Conservation (phyloP, 2,888 invertebrate species). For the Steromphala cineraria region DNA sequence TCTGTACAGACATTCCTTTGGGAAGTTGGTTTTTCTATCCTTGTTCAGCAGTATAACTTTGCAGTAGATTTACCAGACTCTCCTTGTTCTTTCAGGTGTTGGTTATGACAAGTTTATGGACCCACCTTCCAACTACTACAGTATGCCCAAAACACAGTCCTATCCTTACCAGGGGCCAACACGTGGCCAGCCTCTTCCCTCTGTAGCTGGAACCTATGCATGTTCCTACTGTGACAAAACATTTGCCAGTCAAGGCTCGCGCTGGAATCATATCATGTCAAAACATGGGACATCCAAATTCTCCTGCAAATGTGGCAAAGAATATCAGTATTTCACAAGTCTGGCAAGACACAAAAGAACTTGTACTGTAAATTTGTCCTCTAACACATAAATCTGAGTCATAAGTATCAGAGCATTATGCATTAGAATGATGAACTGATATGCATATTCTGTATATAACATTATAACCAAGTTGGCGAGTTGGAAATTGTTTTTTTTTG, state of each 20-base stretch:
- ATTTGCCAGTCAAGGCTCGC: not conserved
- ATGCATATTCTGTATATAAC: too few relatives aligned
- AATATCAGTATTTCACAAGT: not conserved
- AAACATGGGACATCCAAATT: not conserved
- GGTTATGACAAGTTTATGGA: not conserved
- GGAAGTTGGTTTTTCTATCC: too few relatives aligned
- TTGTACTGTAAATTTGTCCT: not conserved
- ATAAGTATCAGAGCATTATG: too few relatives aligned
- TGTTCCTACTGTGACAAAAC: not conserved
- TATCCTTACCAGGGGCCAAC: too few relatives aligned
- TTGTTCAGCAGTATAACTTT: too few relatives aligned
- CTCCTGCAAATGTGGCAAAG: not conserved
- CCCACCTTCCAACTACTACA: not conserved
- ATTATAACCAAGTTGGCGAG: too few relatives aligned
- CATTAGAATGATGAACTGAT: too few relatives aligned
- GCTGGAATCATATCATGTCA: not conserved
- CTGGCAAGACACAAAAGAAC: not conserved
- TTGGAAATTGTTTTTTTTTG: too few relatives aligned
- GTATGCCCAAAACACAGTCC: not conserved
- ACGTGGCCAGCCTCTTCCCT: too few relatives aligned
- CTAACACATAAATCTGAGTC: too few relatives aligned
- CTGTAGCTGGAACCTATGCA: not conserved
- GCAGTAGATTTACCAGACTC: not conserved
- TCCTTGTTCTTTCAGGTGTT: constrained; percentile 9
- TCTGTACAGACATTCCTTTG: too few relatives aligned